A percentile compares a stretch with the other conserved stretches of the same genome.
phyloP scores from a whole-genome alignment of 2,113 vertebrate genomes.

The Xyrauchen texanus region DNA sequence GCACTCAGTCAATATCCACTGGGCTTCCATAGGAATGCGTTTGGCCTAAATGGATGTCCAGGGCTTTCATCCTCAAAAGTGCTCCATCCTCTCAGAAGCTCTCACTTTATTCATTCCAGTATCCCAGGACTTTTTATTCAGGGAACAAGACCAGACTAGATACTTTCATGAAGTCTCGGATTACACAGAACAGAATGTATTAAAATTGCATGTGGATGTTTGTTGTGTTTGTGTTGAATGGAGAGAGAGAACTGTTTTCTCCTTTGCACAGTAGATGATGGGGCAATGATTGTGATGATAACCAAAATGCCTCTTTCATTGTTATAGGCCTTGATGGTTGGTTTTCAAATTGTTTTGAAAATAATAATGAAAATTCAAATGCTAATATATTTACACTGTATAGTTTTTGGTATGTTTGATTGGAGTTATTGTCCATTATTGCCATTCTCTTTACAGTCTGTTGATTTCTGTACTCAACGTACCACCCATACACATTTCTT shows the following conservation, averaged over 20 bases:
- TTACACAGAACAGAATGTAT: constrained; percentile 41
- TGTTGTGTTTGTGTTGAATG: neutral
- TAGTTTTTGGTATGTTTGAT: too few relatives aligned
- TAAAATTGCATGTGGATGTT: constrained; percentile 49
- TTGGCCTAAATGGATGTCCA: constrained; percentile 43
- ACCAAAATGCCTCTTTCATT: too few relatives aligned
- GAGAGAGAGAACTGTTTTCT: neutral
- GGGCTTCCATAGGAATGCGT: constrained; percentile 7
- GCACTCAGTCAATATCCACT: constrained; percentile 4
- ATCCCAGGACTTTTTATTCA: neutral
- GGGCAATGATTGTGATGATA: too few relatives aligned
- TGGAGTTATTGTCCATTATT: too few relatives aligned
- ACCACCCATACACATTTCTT: too few relatives aligned
- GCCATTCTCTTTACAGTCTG: too few relatives aligned
- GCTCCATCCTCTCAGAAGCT: constrained; percentile 17
- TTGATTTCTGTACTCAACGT: too few relatives aligned
- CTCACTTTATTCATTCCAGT: constrained; percentile 27
- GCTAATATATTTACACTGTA: too few relatives aligned
- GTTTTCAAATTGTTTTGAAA: too few relatives aligned
- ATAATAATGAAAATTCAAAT: too few relatives aligned
- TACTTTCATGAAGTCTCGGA: constrained; percentile 31
- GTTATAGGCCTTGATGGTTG: too few relatives aligned
- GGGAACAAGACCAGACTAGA: neutral
- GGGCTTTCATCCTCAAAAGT: constrained; percentile 28
- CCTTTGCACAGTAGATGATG: neutral